Base-by-base conservation (phyloP, 2,797 vertebrate species). In the Anisognathus igniventris region DNA sequence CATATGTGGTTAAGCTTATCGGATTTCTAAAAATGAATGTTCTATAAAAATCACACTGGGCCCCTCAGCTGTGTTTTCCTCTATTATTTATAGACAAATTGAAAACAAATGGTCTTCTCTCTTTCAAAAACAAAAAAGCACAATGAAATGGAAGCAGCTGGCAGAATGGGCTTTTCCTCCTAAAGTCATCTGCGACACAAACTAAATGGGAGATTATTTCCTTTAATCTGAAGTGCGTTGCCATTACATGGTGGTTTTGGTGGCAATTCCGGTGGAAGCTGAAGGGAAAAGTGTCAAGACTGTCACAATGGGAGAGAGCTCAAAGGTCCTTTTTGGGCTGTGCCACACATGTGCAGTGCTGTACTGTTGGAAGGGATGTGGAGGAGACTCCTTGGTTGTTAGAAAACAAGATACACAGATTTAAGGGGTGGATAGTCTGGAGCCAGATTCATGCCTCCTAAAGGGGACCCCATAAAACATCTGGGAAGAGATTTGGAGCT, bases 51-150 rank as follows among this genome's bases (percentile, higher is more conserved):
- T 97, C 96, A 97, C 94, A 94, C 91, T 92, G 97, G 98, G 98
- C 96, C 96, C 95, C 88, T 97, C 96, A 97, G 95, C 97, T 96
- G 96, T 98, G 97, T 98, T 98, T 98, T 98, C 97, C 97, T 98
- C 98, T 97, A 98, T 98, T 98, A 98, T 98, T 98, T 98, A 98
- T 96, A 97, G 98, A 98, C 97, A 98, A 98, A 98, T 98, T 98
- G 97, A 98, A 98, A 98, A 97, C 98, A 98, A 98, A 98, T 98
- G 97, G 86, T 77, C 68, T 90, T 76, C 64, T 94, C 61, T n/a
- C 72, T 92, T 86, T 87, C 92, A 96, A 95, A 96, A 97, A 74
- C 76, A 94, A 92, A 95, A 95, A 95, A 94, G 93, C 77, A 95
- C 95, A 91, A 82, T 96, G 94, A 97, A 97, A 97, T 97, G 97